Base-by-base conservation (phyloP, 2,888 invertebrate genomes). In the Lordiphosa fenestrarum region DNA sequence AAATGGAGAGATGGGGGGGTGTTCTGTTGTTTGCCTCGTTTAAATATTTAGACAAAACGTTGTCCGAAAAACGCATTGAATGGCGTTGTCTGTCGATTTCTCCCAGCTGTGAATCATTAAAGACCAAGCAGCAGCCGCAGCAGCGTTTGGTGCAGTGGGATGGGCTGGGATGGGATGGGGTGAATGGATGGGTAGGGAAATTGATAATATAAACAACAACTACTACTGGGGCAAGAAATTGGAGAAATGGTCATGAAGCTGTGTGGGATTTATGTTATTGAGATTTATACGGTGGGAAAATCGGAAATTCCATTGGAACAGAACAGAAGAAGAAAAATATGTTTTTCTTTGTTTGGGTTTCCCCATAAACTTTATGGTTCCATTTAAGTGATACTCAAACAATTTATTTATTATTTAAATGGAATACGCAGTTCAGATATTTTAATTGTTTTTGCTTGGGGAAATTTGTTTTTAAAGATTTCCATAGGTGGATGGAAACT, bases 21-120 rank as follows among this genome's bases (percentile, higher is more conserved):
- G 19, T 37, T 9, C 30, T 30, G 30, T 30, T 41, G 47, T 67
- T 63, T 55, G 69, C 25, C 46, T 62, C 61, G 64, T 65, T 81
- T 77, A 81, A 73, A 82, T 81, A 73, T 75, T 81, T 75, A 68
- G 61, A 81, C 13, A 73, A 64, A 71, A 63, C 58, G 59, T 64
- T 67, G 67, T 39, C 46, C 70, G 53, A 57, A 58, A 30, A 58
- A 49, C 44, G 50, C 54, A 57, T 61, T 76, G 62, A 58, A 72
- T 65, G 66, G 66, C 58, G 53, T 67, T 71, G 67, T 56, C 67
- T 71, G 61, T 66, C 58, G 39, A 56, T 48, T 60, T 39, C 51
- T 53, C 33, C 21, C 30, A 30, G 30, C 30, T 30, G 30, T 30
- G 30, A 30, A 30, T 30, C 30, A 30, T 30, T 30, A 30, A 30